Percentiles rank a stretch among this genome's conserved stretches.
These are phyloP conservation scores for Drosophila grimshawi DNA, from an alignment of 1,140 invertebrate species.

Conservation along the genomic window DNA sequence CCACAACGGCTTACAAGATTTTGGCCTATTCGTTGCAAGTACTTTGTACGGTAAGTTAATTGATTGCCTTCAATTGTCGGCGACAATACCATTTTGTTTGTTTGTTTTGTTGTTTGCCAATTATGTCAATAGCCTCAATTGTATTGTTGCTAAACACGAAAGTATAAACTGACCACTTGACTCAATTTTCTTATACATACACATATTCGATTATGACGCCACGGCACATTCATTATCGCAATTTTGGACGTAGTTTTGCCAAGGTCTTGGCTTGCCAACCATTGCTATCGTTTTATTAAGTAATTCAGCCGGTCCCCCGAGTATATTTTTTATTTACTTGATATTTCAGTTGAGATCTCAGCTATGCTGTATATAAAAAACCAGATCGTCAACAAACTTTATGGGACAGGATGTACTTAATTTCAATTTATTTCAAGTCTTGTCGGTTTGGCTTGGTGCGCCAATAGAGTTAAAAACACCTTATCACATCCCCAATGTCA, in stretches of 20 bases:
- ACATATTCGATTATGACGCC: neutral
- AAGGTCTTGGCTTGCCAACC: neutral
- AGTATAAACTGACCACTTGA: conserved; percentile 8
- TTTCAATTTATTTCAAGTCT: neutral
- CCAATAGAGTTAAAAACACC: neutral
- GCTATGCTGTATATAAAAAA: neutral
- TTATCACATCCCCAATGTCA: conserved; percentile 1
- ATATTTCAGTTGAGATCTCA: neutral
- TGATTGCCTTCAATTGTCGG: conserved; percentile 19
- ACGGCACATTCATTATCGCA: neutral
- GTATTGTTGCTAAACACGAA: conserved; percentile 7
- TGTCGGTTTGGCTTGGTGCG: neutral
- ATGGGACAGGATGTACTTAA: too few species aligned
- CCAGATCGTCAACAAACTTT: too few species aligned
- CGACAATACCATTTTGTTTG: conserved; percentile 17
- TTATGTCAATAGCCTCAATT: conserved; percentile 33
- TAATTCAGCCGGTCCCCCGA: neutral
- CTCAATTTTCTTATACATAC: neutral
- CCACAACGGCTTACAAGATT: conserved; percentile 69
- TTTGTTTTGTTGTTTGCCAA: conserved; percentile 15
- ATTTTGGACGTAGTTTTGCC: neutral
- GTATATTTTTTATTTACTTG: neutral
- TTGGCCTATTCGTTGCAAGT: conserved; percentile 64
- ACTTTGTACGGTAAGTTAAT: conserved; percentile 68
- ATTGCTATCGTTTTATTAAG: neutral